Conservation (phyloP, 2,888 invertebrate species). For the Cheilosia variabilis region DNA sequence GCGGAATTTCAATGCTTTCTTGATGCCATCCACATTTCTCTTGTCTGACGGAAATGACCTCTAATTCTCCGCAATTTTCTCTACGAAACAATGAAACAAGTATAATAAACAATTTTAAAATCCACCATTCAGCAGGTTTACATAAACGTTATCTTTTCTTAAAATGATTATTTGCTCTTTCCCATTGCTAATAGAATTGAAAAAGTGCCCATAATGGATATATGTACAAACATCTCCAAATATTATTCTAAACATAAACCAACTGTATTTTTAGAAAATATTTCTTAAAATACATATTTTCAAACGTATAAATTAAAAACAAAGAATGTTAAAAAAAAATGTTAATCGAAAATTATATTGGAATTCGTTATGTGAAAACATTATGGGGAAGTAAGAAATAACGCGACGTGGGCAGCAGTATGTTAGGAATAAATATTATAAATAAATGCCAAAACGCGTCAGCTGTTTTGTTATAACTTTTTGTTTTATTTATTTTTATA, state of each 20-base stretch:
- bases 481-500: background rate
- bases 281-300: background rate
- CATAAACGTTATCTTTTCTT: background rate
- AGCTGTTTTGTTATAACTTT: background rate
- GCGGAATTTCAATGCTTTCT: too few relatives aligned
- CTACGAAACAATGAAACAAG: background rate
- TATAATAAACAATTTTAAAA: background rate
- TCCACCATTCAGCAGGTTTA: background rate
- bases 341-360: background rate
- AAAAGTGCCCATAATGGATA: background rate
- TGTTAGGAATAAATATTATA: conserved; percentile 3
- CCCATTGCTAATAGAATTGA: background rate
- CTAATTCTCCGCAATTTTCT: background rate
- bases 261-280: background rate
- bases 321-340: background rate
- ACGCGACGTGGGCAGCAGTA: background rate
- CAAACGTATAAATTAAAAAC: background rate
- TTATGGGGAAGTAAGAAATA: background rate
- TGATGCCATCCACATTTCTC: too few relatives aligned
- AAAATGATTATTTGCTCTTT: background rate
- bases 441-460: background rate
- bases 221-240: background rate
- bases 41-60: background rate
- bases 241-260: background rate
- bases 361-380: background rate